Evolutionary conservation across 2,797 vertebrate genomes (phyloP), one percentile per base, ranked within the genome.

Genomic region (Oreortyx pictus): DNA sequence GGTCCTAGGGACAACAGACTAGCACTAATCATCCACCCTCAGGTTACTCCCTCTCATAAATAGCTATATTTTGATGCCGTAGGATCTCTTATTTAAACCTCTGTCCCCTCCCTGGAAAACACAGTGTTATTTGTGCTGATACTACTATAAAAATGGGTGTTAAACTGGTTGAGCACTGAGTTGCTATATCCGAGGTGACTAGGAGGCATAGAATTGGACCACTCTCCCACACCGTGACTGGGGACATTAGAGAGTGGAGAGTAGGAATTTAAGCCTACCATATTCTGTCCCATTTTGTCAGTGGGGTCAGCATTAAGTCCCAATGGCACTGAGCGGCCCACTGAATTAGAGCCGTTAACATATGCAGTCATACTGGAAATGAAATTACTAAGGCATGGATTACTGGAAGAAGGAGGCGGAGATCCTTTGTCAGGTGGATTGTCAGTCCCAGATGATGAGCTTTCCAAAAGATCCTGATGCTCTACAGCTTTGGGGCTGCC

Each of bases 61-160:
- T 5, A 91, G 49, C 54, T 68, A 33, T 5, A 17, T 50, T 89
- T 8, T 3, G 6, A 54, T 66, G 54, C 67, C 61, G 19, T 37
- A 70, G 79, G 52, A 73, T 37, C 65, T 74, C 41, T 37, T 25
- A 2, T 23, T 97, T 98, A 99, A 95, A 99, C 98, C 88, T 99
- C 99, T 31, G 99, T 99, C 76, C 99, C 99, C 91, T 99, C 99
- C 65, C 99, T 98, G 73, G 99, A 96, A 89, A 99, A 99, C 35
- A 99, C 97, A 54, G 98, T 95, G 71, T 97, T 98, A 66, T 98
- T 98, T 4, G 98, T 97, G 93, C 98, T 96, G 95, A 99, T 96
- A 23, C 97, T 97, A 64, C 98, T 98, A 96, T 99, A 99, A 97
- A 99, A 99, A 95, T 99, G 99, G 49, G 98, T 97, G 88, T 97